These are phyloP conservation scores for Albula glossodonta DNA, from an alignment of 2,113 vertebrate genomes.

Conservation along the genomic window DNA sequence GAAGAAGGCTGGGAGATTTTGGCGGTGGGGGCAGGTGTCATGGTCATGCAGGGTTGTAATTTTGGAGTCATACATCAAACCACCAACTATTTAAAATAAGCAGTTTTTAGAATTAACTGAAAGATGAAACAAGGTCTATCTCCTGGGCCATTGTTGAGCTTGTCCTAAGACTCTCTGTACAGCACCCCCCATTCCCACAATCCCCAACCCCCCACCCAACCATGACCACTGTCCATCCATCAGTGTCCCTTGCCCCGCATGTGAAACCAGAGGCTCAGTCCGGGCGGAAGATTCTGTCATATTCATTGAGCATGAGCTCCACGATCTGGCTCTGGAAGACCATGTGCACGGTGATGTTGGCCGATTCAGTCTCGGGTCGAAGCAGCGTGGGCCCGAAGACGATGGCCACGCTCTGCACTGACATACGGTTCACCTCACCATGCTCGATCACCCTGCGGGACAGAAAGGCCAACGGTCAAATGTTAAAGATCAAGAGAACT, in stretches of 20 bases:
- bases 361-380: slow-evolving; percentile 77
- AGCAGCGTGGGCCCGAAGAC: slow-evolving; percentile 93
- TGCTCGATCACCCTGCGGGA: slow-evolving; percentile 75
- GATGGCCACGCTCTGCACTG: slow-evolving; percentile 85
- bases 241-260: not conserved
- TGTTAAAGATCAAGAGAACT: not conserved
- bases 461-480: not conserved
- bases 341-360: slow-evolving; percentile 87
- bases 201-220: not conserved
- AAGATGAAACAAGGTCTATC: not conserved
- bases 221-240: too few relatives aligned
- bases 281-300: slow-evolving; percentile 64
- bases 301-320: slow-evolving; percentile 87
- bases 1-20: not conserved
- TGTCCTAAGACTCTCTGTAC: not conserved
- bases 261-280: slow-evolving; percentile 53
- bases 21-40: too few relatives aligned
- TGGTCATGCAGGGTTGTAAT: not conserved
- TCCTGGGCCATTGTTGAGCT: not conserved
- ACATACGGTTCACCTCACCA: slow-evolving; percentile 87
- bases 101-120: not conserved
- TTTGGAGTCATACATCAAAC: not conserved
- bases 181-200: not conserved
- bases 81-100: not conserved
- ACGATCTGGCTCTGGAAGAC: slow-evolving; percentile 96